Evolutionary conservation across 2,888 invertebrate genomes (phyloP), one percentile per base, ranked within the genome.

Genomic region (Tinea trinotella): DNA sequence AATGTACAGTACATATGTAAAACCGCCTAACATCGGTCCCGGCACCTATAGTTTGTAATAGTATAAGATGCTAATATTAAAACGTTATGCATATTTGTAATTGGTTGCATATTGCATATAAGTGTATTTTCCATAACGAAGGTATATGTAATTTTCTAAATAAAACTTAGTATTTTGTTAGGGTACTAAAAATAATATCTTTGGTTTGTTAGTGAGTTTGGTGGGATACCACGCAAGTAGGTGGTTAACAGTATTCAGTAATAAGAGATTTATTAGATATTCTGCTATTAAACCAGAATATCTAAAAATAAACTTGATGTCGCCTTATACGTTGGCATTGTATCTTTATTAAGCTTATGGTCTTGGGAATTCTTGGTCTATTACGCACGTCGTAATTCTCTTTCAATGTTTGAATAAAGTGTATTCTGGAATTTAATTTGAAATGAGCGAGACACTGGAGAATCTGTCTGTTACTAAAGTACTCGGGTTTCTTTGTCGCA

Each of bases 271-370:
- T 10, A 17, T n/a, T 46, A 9, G 15, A 19, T 46, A 46, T 46
- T 10, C 46, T 19, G 12, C 7, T 46, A 12, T n/a, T n/a, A n/a
- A n/a, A n/a, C 36, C 7, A n/a, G 12, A n/a, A n/a, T 7, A n/a
- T n/a, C 19, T 46, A 46, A 46, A 46, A 19, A 46, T 15, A 19
- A 46, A 46, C 17, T 40, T 4, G 18, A 44, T n/a, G n/a, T n/a
- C n/a, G n/a, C n/a, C n/a, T n/a, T 4, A 12, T n/a, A 36, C 6
- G 36, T 5, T 36, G 36, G 36, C 4, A n/a, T 5, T 36, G 4
- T 36, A 36, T 12, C 36, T 36, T 36, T 36, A 4, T 7, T 36
- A 36, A 5, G 7, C n/a, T 19, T 18, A 46, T 6, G 44, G 9
- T 13, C 13, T 40, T 13, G 7, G 40, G 13, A 40, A 40, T 40